These are phyloP conservation scores for Thereuonema tuberculata DNA, from an alignment of 1,140 invertebrate species.

Conservation along the genomic window DNA sequence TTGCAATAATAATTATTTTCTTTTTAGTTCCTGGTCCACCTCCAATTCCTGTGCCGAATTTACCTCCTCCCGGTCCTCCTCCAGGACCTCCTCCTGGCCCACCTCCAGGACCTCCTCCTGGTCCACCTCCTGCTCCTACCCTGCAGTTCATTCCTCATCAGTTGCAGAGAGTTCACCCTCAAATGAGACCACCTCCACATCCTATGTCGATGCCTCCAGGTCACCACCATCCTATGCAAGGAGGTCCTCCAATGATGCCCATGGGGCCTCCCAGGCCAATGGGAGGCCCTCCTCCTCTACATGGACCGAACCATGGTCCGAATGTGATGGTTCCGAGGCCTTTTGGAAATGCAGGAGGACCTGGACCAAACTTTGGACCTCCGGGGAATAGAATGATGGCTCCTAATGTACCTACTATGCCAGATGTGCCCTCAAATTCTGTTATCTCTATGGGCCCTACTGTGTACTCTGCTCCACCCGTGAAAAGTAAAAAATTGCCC, in stretches of 20 bases:
- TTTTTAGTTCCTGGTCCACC: too few relatives aligned
- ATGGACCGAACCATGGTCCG: neutral
- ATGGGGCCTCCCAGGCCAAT: neutral
- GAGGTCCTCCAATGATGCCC: neutral
- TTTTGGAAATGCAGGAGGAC: neutral
- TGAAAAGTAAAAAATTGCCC: neutral
- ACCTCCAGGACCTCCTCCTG: neutral
- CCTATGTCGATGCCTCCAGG: neutral
- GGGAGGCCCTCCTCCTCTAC: neutral
- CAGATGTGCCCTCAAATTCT: neutral
- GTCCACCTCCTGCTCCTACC: neutral
- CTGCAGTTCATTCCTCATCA: constrained; percentile 2
- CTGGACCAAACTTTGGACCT: neutral
- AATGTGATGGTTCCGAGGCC: neutral
- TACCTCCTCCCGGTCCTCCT: neutral
- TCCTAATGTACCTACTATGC: neutral
- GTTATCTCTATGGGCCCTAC: neutral
- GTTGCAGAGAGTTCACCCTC: neutral
- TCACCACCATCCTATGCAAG: neutral
- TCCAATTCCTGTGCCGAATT: too few relatives aligned
- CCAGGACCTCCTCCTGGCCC: neutral
- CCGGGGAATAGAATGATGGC: neutral
- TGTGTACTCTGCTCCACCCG: neutral
- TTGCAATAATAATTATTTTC: too few relatives aligned
- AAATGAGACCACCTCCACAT: neutral